Evolutionary conservation across 2,888 invertebrate species (phyloP).

Genomic region (Ditylenchus weischeri): DNA sequence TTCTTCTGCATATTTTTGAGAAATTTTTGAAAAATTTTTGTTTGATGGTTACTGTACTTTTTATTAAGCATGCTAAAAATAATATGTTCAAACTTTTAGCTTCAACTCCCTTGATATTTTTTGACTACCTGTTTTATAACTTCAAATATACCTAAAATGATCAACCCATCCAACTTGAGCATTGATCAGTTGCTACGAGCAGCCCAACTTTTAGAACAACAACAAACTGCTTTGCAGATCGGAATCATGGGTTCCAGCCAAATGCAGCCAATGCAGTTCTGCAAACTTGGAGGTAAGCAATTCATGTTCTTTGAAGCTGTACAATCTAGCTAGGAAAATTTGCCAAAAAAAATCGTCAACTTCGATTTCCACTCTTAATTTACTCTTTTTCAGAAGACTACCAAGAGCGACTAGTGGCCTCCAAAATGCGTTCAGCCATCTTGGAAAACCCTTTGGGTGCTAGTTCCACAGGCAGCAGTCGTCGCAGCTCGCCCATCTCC

Average conservation of each 20-base stretch:
- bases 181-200: constrained; percentile 42
- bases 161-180: constrained; percentile 26
- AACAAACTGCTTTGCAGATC: not conserved
- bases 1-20: no score
- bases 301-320: no score
- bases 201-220: constrained; percentile 42
- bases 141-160: constrained; percentile 22
- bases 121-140: not conserved
- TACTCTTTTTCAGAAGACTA: constrained; percentile 31
- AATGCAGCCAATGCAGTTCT: not conserved
- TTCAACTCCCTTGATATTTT: not conserved
- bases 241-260: not conserved
- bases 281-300: constrained; percentile 4
- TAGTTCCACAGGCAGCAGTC: constrained; percentile 25
- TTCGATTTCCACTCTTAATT: constrained; percentile 1
- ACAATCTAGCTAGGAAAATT: no score
- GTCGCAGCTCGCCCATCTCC: constrained; percentile 22
- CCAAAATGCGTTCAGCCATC: constrained; percentile 24
- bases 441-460: not conserved
- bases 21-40: not conserved
- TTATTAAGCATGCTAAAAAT: not conserved
- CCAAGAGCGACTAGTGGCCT: constrained; percentile 25
- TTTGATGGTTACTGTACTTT: not conserved
- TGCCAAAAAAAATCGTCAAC: no score
- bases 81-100: not conserved